Evolutionary conservation across 2,888 invertebrate genomes (phyloP), one percentile per base, ranked within the genome.

Genomic region (Diloba caeruleocephala): DNA sequence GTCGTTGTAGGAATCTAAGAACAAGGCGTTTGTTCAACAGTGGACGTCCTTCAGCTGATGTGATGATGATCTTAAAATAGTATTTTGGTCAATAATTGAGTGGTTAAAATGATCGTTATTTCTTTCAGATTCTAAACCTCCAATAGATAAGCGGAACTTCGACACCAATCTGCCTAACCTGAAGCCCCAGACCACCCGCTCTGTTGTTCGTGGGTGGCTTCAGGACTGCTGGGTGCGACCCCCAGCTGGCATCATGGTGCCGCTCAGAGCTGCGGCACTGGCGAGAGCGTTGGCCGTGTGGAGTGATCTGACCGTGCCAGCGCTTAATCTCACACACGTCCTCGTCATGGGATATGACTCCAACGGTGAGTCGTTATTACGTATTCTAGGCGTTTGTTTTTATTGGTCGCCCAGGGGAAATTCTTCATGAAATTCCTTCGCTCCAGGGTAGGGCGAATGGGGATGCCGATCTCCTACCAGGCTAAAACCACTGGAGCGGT

Each of bases 341-440:
- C 84, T 93, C 13, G 81, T 93, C 0, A 85, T 93, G 9, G 93
- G 92, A n/a, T 93, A 92, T 29, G 93, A 93, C 59, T 82, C 87
- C 0, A 90, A 93, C 57, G 93, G 92, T 92, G 57, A 87, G 87
- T 38, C 0, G 10, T 8, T 3, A 17, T 17, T 17, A 17, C 17
- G n/a, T 17, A 17, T 17, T 17, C 17, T 17, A 17, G 17, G 17
- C n/a, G n/a, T n/a, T n/a, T n/a, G n/a, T n/a, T n/a, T n/a, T n/a
- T n/a, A n/a, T n/a, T n/a, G n/a, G n/a, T n/a, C n/a, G n/a, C n/a
- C n/a, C n/a, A n/a, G n/a, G n/a, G n/a, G n/a, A n/a, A n/a, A n/a
- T n/a, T n/a, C n/a, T n/a, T n/a, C n/a, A n/a, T n/a, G n/a, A n/a
- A n/a, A n/a, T n/a, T n/a, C n/a, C n/a, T n/a, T n/a, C n/a, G n/a